Evolutionary conservation across 2,888 invertebrate species (phyloP), one percentile per base, ranked within the genome.

Genomic region (Xylocampa areola): DNA sequence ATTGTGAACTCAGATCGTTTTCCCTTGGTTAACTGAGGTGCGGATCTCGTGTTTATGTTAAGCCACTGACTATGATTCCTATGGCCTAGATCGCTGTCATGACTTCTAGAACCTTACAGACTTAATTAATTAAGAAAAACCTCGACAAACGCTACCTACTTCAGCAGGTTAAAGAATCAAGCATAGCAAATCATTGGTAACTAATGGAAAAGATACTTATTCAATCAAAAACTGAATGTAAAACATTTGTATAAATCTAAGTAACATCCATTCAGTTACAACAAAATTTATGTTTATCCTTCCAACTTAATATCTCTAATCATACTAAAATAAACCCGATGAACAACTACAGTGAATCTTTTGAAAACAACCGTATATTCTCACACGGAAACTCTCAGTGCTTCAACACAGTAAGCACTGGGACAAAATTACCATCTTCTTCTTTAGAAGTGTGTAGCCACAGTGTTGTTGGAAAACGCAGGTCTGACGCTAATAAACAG

Each of bases 41-140:
- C 32, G 51, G 27, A 51, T 57, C 59, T 71, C 67, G 57, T 69
- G 49, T 45, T 50, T 30, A 29, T 29, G 19, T 19, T 50, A 39
- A 60, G 13, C 25, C 30, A 30, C 2, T 11, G 13, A 14, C 37
- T 68, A n/a, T n/a, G n/a, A n/a, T n/a, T n/a, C n/a, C n/a, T n/a
- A n/a, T n/a, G 71, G 41, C 66, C 66, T 70, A 66, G 35, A 60
- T 60, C 4, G 21, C n/a, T 7, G 8, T 19, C 37, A 55, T 27
- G 27, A 44, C 37, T 49, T 41, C 17, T 33, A 14, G 10, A 35
- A 52, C 25, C 21, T 8, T 6, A 29, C 7, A 25, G 4, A 3
- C 16, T 17, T 27, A 6, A 27, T 25, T 33, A 29, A n/a, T n/a
- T 21, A 32, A 32, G 25, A 19, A 21, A 21, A 21, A 4, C 21